phyloP scores from a whole-genome alignment of 1,140 invertebrate species.

The Subanguina moxae region DNA sequence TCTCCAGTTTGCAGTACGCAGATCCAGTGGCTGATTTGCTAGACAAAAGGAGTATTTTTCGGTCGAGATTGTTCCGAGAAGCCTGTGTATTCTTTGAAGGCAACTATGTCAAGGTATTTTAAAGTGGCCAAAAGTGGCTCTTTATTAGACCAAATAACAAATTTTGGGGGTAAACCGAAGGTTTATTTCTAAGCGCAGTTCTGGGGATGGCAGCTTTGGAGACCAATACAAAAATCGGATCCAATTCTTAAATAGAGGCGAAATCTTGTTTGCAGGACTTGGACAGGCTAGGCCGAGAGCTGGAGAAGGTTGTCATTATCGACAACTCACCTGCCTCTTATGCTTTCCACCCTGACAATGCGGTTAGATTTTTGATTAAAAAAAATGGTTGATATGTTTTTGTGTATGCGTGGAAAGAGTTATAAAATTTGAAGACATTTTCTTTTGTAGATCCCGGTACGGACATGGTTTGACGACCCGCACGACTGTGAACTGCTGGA shows the following conservation, averaged over 20 bases:
- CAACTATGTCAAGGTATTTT: conserved; percentile 99
- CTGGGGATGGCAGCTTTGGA: background rate
- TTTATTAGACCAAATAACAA: conserved; percentile 52
- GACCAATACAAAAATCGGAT: too few relatives aligned
- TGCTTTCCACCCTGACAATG: conserved; percentile 99
- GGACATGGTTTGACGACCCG: conserved; percentile 96
- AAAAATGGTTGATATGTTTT: too few relatives aligned
- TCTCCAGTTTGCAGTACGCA: conserved; percentile 75
- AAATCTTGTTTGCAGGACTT: too few relatives aligned
- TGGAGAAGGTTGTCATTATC: conserved; percentile 93
- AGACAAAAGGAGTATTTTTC: conserved; percentile 89
- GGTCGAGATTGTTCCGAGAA: conserved; percentile 89
- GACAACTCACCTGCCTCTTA: conserved; percentile 99
- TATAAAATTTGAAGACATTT: background rate
- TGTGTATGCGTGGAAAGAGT: background rate
- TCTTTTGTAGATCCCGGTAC: conserved; percentile 84
- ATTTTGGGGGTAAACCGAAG: conserved; percentile 7
- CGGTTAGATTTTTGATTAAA: conserved; percentile 67
- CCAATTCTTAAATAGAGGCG: conserved; percentile 49
- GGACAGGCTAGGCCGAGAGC: conserved; percentile 88
- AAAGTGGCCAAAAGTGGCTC: conserved; percentile 61
- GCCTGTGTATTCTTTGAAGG: conserved; percentile 98
- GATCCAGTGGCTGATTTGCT: conserved; percentile 97
- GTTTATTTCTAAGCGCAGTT: too few relatives aligned
- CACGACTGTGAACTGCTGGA: conserved; percentile 87